Conservation (phyloP, 2,113 vertebrate species). For the Opisthocomus hoazin region DNA sequence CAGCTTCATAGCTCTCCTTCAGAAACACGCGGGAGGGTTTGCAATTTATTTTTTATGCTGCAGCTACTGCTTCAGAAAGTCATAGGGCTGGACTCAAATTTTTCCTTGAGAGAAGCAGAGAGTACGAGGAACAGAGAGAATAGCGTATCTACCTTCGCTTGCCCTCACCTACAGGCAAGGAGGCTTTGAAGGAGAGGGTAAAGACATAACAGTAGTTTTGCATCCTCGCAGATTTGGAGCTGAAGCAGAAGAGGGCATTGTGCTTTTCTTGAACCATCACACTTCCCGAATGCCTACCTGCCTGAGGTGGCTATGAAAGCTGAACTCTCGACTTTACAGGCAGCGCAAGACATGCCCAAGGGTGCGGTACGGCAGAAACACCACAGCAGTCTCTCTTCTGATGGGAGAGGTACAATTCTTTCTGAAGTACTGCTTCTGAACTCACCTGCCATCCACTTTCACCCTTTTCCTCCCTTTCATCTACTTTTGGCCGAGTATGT, state of each 20-base stretch:
- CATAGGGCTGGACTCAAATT: neutral
- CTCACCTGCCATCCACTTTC: neutral
- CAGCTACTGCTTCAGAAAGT: neutral
- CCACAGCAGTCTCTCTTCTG: neutral
- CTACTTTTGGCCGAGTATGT: neutral
- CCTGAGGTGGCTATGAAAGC: neutral
- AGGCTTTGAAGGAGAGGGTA: slow-evolving; percentile 17
- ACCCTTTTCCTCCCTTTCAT: neutral
- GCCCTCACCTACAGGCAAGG: neutral
- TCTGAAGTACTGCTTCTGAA: neutral
- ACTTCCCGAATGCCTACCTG: neutral
- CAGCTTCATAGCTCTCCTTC: neutral
- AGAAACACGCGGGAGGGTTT: neutral
- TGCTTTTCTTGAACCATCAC: neutral
- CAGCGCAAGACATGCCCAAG: neutral
- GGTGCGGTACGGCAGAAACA: neutral
- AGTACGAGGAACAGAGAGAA: neutral
- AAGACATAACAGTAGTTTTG: neutral
- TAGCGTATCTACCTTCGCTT: neutral
- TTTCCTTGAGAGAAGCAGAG: neutral
- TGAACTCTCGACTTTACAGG: neutral
- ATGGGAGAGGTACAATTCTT: neutral
- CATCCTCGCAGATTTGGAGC: neutral
- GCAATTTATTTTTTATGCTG: neutral
- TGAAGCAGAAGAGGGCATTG: neutral